Conservation (phyloP, 2,797 vertebrate genomes). For the Cygnus olor region DNA sequence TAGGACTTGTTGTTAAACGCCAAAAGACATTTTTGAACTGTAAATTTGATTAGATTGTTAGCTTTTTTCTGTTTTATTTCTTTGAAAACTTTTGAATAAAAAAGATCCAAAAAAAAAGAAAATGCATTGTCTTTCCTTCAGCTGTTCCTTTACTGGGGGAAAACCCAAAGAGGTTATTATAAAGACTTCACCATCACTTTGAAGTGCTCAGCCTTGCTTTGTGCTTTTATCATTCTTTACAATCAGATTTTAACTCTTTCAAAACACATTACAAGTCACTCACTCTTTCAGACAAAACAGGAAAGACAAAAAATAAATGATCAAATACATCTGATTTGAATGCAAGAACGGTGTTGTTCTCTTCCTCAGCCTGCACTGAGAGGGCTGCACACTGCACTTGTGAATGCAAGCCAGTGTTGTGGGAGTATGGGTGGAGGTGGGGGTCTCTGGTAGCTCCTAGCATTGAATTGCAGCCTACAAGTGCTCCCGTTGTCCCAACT, state of each 20-base stretch:
- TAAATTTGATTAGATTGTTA: constrained; percentile 94
- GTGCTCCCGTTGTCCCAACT: not conserved
- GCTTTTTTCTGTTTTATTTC: constrained; percentile 94
- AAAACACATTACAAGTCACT: not conserved
- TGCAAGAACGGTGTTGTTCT: not conserved
- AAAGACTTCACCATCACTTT: not conserved
- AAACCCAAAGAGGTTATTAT: not conserved
- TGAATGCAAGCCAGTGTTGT: not conserved
- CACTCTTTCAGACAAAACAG: not conserved
- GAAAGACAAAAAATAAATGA: not conserved
- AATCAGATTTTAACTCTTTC: not conserved
- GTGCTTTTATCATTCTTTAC: not conserved
- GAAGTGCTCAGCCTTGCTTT: not conserved
- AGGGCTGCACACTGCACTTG: not conserved
- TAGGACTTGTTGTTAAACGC: constrained; percentile 93
- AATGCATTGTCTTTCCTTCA: constrained; percentile 54
- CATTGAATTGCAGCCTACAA: not conserved
- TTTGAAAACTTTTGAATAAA: constrained; percentile 97
- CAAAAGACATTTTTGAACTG: constrained; percentile 91
- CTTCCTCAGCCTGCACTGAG: rapidly evolving
- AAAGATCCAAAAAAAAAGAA: constrained; percentile 80
- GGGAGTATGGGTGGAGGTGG: not conserved
- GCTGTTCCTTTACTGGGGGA: not conserved
- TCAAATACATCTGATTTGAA: not conserved
- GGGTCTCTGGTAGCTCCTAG: not conserved